These are phyloP conservation scores for Ormyrus rosae DNA, from an alignment of 2,888 invertebrate species.

Conservation along the genomic window DNA sequence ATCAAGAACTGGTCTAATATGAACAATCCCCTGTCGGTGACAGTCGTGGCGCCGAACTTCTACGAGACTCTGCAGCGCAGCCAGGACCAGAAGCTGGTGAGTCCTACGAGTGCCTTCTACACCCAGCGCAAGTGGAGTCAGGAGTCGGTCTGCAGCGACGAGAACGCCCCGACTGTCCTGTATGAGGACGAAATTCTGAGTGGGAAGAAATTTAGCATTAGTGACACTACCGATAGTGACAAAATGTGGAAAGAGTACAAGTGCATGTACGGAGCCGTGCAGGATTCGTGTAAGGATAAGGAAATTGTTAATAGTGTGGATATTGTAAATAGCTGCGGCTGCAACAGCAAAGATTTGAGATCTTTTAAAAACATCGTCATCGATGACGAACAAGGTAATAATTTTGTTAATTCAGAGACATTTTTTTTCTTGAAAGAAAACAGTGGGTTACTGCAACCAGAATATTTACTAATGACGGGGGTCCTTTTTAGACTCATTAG, in stretches of 20 bases:
- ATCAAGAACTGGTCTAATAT: conserved; percentile 58
- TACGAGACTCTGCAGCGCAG: conserved; percentile 62
- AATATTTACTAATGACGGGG: too few species aligned
- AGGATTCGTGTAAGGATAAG: conserved; percentile 12
- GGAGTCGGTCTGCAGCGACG: conserved; percentile 32
- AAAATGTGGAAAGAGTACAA: conserved; percentile 53
- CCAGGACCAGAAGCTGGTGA: conserved; percentile 51
- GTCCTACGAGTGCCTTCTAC: conserved; percentile 2
- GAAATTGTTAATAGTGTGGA: conserved; percentile 52
- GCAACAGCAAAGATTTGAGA: conserved; percentile 24
- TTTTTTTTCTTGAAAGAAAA: too few species aligned
- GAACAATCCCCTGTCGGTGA: conserved; percentile 66
- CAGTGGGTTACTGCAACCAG: too few species aligned
- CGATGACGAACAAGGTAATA: conserved; percentile 35
- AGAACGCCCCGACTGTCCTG: conserved; percentile 42
- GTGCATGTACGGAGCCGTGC: conserved; percentile 25
- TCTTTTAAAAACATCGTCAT: conserved; percentile 33
- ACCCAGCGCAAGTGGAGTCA: conserved; percentile 22
- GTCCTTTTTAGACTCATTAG: too few species aligned
- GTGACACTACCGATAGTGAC: conserved; percentile 47
- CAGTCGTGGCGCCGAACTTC: conserved; percentile 64
- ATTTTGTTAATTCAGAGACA: not conserved
- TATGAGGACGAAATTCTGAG: conserved; percentile 43
- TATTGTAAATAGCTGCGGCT: conserved; percentile 48
- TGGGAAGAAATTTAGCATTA: conserved; percentile 21